Evolutionary conservation across 2,888 invertebrate genomes (phyloP).

Genomic region (Idaea straminata): DNA sequence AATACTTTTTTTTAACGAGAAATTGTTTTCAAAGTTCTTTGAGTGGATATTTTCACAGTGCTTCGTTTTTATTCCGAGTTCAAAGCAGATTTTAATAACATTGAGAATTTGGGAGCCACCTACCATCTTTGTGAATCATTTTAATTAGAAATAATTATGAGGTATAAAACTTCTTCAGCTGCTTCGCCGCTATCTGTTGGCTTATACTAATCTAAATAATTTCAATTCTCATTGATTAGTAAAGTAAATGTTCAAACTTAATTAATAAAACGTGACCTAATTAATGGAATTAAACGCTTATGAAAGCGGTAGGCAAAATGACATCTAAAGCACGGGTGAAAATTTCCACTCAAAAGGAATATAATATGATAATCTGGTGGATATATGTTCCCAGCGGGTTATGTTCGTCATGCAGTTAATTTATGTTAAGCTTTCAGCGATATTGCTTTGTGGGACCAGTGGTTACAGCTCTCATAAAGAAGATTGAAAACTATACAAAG

Average conservation of each 20-base stretch:
- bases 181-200: neutral
- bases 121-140: neutral
- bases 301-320: neutral
- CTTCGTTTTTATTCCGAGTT: conserved; percentile 28
- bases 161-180: neutral
- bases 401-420: conserved; percentile 48
- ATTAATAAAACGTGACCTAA: neutral
- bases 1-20: conserved; percentile 57
- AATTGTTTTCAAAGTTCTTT: conserved; percentile 57
- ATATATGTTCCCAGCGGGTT: conserved; percentile 26
- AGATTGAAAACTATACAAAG: conserved; percentile 73
- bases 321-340: conserved; percentile 1
- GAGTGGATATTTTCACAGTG: conserved; percentile 39
- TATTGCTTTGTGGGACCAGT: conserved; percentile 68
- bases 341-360: conserved; percentile 16
- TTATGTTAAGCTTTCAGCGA: conserved; percentile 66
- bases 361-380: conserved; percentile 21
- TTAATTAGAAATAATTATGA: neutral
- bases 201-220: neutral
- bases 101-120: conserved; percentile 17
- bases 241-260: neutral
- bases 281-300: neutral
- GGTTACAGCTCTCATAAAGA: conserved; percentile 68
- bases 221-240: neutral
- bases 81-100: conserved; percentile 31